A percentile compares a stretch with the other conserved stretches of the same genome.
Conservation (phyloP, 2,797 vertebrate genomes). For the Siniperca undulata region DNA sequence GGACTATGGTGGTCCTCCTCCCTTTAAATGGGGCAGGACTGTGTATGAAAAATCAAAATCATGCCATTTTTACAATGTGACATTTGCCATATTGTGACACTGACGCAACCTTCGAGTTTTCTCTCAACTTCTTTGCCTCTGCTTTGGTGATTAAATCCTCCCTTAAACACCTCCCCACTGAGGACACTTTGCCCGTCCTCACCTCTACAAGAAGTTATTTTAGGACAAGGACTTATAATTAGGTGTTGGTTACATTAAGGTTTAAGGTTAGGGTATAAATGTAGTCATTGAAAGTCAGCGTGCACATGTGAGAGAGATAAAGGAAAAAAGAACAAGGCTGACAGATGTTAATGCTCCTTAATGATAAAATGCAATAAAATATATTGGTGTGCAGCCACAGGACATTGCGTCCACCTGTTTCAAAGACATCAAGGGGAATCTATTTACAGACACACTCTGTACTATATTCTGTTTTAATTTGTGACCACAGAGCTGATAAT, state of each 20-base stretch:
- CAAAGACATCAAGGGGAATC: conserved; percentile 22
- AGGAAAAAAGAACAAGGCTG: neutral
- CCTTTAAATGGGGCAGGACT: neutral
- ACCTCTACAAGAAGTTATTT: conserved; percentile 21
- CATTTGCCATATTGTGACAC: neutral
- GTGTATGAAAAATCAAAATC: neutral
- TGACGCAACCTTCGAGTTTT: conserved; percentile 6
- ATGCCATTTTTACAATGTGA: neutral
- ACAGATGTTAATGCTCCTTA: conserved; percentile 53
- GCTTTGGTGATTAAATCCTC: neutral
- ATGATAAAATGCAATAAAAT: conserved; percentile 22
- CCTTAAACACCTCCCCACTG: conserved; percentile 8
- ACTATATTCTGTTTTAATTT: neutral
- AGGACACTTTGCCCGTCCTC: conserved; percentile 29
- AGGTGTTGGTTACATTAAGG: neutral
- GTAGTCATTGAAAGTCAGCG: conserved; percentile 21
- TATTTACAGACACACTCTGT: neutral
- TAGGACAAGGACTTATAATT: conserved; percentile 22
- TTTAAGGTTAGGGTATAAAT: neutral
- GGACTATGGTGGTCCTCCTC: neutral
- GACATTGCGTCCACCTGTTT: conserved; percentile 43
- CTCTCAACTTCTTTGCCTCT: neutral
- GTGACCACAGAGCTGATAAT: neutral
- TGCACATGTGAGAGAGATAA: neutral
- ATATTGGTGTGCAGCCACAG: conserved; percentile 21